phyloP scores from a whole-genome alignment of 2,888 invertebrate genomes.

The Heliconius ismenius region DNA sequence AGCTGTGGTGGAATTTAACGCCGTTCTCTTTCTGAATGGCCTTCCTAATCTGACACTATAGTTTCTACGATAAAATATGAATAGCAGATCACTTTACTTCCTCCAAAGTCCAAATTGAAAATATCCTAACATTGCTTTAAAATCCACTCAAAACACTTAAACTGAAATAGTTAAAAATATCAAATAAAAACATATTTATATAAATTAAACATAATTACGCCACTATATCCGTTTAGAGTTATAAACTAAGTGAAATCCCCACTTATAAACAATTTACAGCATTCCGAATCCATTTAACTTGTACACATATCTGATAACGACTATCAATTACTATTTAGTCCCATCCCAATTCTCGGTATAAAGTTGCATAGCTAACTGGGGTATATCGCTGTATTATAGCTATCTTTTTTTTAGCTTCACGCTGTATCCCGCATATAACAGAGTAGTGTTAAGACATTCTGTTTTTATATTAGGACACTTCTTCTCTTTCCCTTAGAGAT shows the following conservation, averaged over 20 bases:
- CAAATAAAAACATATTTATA: background rate
- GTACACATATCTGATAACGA: slow-evolving; percentile 32
- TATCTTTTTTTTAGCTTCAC: background rate
- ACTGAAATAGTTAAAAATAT: background rate
- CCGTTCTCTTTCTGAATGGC: background rate
- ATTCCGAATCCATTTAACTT: slow-evolving; percentile 33
- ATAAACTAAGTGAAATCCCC: slow-evolving; percentile 34
- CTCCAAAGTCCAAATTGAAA: background rate
- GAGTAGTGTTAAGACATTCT: too few relatives aligned
- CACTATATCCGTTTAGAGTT: slow-evolving; percentile 12
- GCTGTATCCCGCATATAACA: background rate
- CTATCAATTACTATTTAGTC: slow-evolving; percentile 26
- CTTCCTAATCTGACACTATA: background rate
- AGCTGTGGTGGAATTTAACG: background rate
- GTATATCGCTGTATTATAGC: slow-evolving; percentile 1
- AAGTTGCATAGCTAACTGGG: background rate
- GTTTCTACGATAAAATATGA: background rate
- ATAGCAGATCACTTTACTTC: background rate
- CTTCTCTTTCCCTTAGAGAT: too few relatives aligned
- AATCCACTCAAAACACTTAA: background rate
- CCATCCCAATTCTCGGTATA: slow-evolving; percentile 16
- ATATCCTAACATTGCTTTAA: background rate
- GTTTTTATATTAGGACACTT: too few relatives aligned
- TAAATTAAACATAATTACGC: slow-evolving; percentile 15
- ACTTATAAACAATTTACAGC: slow-evolving; percentile 36